Evolutionary conservation across 2,888 invertebrate species (phyloP).

Genomic region (Disparrhopalites patrizii): DNA sequence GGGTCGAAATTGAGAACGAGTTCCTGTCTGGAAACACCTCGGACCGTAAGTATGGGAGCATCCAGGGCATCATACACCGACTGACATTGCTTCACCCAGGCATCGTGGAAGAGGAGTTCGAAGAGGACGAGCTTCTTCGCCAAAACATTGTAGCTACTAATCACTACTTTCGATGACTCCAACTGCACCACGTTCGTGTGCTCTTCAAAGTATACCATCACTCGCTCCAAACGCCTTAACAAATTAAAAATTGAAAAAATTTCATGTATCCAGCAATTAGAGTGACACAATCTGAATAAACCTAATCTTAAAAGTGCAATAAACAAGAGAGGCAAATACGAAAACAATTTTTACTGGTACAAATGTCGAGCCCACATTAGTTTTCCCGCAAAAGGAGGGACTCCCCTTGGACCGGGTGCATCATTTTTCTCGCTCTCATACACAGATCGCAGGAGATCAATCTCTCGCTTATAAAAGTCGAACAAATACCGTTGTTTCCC

Average conservation of each 20-base stretch:
- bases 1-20: slow-evolving; percentile 62
- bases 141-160: slow-evolving; percentile 77
- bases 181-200: too few species aligned
- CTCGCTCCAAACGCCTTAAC: too few species aligned
- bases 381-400: slow-evolving; percentile 86
- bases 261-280: too few species aligned
- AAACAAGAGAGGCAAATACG: too few species aligned
- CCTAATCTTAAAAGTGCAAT: too few species aligned
- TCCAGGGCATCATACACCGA: slow-evolving; percentile 43
- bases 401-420: slow-evolving; percentile 73
- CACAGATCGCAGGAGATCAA: slow-evolving; percentile 50
- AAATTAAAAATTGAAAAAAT: too few species aligned
- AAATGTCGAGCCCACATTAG: slow-evolving; percentile 80
- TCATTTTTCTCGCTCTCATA: slow-evolving; percentile 73
- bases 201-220: too few species aligned
- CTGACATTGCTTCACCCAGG: slow-evolving; percentile 50
- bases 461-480: slow-evolving; percentile 46
- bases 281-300: too few species aligned
- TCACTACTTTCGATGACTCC: too few species aligned
- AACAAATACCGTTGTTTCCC: slow-evolving; percentile 41
- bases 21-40: slow-evolving; percentile 50
- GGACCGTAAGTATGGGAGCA: slow-evolving; percentile 40
- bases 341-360: slow-evolving; percentile 52
- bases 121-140: slow-evolving; percentile 75
- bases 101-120: slow-evolving; percentile 75